Conservation (phyloP, 2,888 invertebrate genomes). For the Acrocyrtus sp. region DNA sequence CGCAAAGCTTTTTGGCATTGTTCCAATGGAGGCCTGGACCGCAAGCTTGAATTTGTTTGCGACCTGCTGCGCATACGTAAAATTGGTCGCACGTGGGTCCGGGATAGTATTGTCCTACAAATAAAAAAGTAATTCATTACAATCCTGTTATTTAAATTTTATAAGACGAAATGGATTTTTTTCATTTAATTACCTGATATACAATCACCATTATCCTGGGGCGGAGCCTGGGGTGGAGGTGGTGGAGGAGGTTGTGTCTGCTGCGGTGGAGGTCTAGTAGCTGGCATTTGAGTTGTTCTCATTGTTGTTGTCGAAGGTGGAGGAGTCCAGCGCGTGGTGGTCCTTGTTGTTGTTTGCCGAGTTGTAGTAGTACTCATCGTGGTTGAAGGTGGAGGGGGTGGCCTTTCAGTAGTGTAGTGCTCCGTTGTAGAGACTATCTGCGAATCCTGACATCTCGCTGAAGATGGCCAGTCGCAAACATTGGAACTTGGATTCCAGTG, state of each 20-base stretch:
- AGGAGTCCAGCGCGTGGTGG: constrained; percentile 8
- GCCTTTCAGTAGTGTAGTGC: constrained; percentile 1
- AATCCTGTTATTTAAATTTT: not conserved
- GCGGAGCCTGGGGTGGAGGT: constrained; percentile 1
- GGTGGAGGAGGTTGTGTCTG: constrained; percentile 13
- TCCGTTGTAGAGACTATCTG: constrained; percentile 8
- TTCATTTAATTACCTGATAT: constrained; percentile 15
- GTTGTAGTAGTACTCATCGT: constrained; percentile 9
- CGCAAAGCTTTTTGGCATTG: constrained; percentile 75
- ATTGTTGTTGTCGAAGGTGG: constrained; percentile 18
- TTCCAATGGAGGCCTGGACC: constrained; percentile 82
- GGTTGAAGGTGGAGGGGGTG: not conserved
- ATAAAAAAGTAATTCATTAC: not conserved
- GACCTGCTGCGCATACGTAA: constrained; percentile 80
- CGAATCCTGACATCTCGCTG: constrained; percentile 50
- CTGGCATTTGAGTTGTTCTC: constrained; percentile 8
- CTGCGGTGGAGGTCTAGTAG: constrained; percentile 15
- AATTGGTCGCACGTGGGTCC: constrained; percentile 78
- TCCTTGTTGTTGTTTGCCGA: not conserved
- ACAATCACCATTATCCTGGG: constrained; percentile 12
- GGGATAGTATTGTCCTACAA: constrained; percentile 78
- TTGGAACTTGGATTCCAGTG: constrained; percentile 76
- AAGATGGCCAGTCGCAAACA: constrained; percentile 79
- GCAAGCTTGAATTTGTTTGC: constrained; percentile 70
- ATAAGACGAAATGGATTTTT: not conserved